Evolutionary conservation across 2,888 invertebrate genomes (phyloP), one percentile per base, ranked within the genome.

Genomic region (Epiblema foenella): DNA sequence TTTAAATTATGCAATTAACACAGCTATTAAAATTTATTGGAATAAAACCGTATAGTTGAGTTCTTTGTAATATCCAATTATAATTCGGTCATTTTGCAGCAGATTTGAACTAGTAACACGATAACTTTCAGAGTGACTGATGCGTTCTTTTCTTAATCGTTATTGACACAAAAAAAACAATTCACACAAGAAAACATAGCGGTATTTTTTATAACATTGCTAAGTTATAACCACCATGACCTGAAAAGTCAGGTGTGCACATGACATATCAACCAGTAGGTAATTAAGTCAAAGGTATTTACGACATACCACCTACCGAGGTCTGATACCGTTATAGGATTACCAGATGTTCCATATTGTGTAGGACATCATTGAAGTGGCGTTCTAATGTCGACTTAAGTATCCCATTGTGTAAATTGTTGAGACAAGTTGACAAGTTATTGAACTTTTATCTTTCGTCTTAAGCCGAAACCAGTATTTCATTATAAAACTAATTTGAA

Each of bases 201-300:
- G 8, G 15, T 18, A 52, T 24, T 68, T 56, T 57, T 49, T 33
- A 46, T 54, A 68, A 56, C 24, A 65, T 59, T 29, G 18, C 52
- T 46, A 58, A 68, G 62, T 18, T 46, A 37, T 52, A 60, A 60
- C 12, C 33, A 62, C 70, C 65, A 17, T 70, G 70, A 70, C 70
- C 70, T 60, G 66, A 65, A 70, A 70, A 65, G 70, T 54, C 70
- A 70, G 70, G 70, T 70, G 70, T 59, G 42, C 70, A 64, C 64
- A 64, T 39, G 70, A 66, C 65, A 66, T 60, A 70, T 70, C 70
- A 60, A 54, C 62, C 17, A 68, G 65, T 66, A n/a, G n/a, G n/a
- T n/a, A 70, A 70, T 70, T 70, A 70, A 70, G 70, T 65, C 70
- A 70, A 54, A 56, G 65, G 59, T 54, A 59, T 66, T 66, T 65